Evolutionary conservation across 2,888 invertebrate genomes (phyloP).

Genomic region (Drosophila melanosoma): DNA sequence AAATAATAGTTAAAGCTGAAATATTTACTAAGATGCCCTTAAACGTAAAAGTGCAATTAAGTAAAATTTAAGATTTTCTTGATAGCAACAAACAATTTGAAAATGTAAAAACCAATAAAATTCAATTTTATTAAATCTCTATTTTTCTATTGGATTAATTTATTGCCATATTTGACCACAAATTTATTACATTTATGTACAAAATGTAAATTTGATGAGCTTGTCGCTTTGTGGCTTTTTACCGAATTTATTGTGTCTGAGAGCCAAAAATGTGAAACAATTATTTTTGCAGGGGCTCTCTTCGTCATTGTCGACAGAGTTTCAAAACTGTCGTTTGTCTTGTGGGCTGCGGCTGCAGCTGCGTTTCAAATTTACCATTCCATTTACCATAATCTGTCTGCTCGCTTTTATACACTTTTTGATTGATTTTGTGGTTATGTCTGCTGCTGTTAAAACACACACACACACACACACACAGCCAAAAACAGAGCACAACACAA

Average conservation of each 20-base stretch:
- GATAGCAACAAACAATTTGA: neutral
- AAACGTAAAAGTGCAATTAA: neutral
- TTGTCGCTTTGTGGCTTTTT: conserved; percentile 11
- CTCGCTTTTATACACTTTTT: conserved; percentile 50
- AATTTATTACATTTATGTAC: conserved; percentile 1
- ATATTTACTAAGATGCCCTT: too few species aligned
- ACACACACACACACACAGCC: neutral
- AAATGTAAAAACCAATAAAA: neutral
- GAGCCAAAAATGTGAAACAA: conserved; percentile 30
- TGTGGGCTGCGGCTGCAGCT: conserved; percentile 54
- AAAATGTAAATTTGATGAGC: conserved; percentile 33
- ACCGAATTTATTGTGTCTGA: conserved; percentile 9
- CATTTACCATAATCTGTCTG: conserved; percentile 48
- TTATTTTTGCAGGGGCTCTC: conserved; percentile 25
- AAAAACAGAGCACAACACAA: neutral
- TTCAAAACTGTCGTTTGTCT: conserved; percentile 72
- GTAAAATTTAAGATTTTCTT: neutral
- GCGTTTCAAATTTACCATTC: conserved; percentile 16
- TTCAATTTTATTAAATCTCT: neutral
- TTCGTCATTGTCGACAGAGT: conserved; percentile 49
- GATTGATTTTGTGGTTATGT: conserved; percentile 72
- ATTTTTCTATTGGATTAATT: neutral
- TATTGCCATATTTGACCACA: conserved; percentile 5
- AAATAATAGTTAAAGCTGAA: neutral
- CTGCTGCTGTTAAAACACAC: conserved; percentile 22